Conservation (phyloP, 1,140 invertebrate species). For the Ylistrum balloti region DNA sequence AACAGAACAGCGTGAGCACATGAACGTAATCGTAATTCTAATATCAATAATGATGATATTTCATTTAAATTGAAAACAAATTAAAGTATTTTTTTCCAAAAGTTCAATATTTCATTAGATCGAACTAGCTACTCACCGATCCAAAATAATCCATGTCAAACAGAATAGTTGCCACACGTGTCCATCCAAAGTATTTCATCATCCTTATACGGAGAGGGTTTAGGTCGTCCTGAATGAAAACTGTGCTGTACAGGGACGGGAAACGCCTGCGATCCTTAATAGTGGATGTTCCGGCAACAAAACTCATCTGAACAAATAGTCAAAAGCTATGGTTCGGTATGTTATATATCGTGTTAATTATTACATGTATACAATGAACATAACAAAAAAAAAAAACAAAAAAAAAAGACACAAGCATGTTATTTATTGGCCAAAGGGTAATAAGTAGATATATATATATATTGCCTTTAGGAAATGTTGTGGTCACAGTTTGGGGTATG, state of each 20-base stretch:
- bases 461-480: too few relatives aligned
- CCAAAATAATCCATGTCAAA: conserved; percentile 86
- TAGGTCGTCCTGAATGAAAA: conserved; percentile 88
- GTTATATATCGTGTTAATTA: too few relatives aligned
- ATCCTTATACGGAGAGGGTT: conserved; percentile 94
- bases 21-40: background rate
- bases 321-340: too few relatives aligned
- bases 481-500: too few relatives aligned
- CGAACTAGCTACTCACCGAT: conserved; percentile 46
- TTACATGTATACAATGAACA: background rate
- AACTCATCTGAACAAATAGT: conserved; percentile 94
- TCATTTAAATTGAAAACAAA: too few relatives aligned
- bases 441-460: too few relatives aligned
- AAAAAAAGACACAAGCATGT: too few relatives aligned
- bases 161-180: conserved; percentile 96
- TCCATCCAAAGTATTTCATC: conserved; percentile 97
- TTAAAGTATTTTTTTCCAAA: too few relatives aligned
- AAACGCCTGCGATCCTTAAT: conserved; percentile 93
- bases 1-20: too few relatives aligned
- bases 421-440: too few relatives aligned
- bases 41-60: background rate
- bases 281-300: conserved; percentile 98
- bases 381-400: too few relatives aligned
- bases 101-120: too few relatives aligned
- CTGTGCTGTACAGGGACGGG: conserved; percentile 91